Evolutionary conservation across 2,113 vertebrate species (phyloP).

Genomic region (Dicaeum eximium): DNA sequence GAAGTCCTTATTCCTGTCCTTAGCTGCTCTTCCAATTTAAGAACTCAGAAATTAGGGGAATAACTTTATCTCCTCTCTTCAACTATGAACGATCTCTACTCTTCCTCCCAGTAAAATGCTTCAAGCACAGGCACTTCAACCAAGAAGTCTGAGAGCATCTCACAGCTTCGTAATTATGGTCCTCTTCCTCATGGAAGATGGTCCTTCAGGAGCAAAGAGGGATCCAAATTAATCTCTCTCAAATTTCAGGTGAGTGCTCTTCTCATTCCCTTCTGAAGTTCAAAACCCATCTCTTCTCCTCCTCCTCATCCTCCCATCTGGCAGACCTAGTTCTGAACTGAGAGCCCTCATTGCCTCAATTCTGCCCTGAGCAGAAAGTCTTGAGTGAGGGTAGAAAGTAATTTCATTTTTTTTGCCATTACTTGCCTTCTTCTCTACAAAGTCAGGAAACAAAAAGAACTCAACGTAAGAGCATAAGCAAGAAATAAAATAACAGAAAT

Average conservation of each 20-base stretch:
- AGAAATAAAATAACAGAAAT: slow-evolving; percentile 42
- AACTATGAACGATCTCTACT: neutral
- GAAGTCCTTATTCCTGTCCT: neutral
- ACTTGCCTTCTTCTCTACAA: neutral
- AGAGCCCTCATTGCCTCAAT: neutral
- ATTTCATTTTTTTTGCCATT: neutral
- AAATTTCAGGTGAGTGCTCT: neutral
- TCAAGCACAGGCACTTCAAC: neutral
- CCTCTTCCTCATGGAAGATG: neutral
- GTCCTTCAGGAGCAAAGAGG: neutral
- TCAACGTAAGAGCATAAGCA: neutral
- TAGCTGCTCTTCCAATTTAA: neutral
- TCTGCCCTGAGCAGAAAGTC: neutral
- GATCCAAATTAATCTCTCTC: neutral
- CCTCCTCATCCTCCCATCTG: neutral
- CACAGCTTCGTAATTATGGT: neutral
- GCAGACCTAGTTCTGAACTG: neutral
- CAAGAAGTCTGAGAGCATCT: neutral
- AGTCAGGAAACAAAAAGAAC: neutral
- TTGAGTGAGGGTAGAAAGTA: neutral
- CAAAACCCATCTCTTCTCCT: neutral
- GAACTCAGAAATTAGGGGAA: neutral
- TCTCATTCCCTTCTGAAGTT: neutral
- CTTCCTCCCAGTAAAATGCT: neutral
- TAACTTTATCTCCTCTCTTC: neutral